Evolutionary conservation across 2,888 invertebrate species (phyloP).

Genomic region (Dryococelus australis): DNA sequence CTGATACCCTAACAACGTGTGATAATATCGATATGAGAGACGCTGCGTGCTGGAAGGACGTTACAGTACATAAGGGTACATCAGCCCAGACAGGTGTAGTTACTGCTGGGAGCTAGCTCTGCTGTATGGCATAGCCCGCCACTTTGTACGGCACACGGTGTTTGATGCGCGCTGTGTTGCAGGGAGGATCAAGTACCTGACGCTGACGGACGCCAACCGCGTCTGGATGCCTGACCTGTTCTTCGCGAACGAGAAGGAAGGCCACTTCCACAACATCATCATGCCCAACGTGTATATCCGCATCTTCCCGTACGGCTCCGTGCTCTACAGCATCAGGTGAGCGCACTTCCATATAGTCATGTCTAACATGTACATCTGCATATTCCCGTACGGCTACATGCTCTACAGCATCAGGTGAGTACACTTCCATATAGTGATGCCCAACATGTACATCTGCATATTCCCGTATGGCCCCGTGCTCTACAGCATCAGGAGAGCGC

Average conservation of each 20-base stretch:
- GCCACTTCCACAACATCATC: conserved; percentile 96
- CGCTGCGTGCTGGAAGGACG: too few relatives aligned
- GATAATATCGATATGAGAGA: too few relatives aligned
- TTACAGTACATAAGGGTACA: too few relatives aligned
- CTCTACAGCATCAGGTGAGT: too few relatives aligned
- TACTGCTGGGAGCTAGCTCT: too few relatives aligned
- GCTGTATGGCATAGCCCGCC: too few relatives aligned
- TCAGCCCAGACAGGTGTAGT: too few relatives aligned
- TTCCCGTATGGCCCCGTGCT: conserved; percentile 94
- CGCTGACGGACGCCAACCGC: conserved; percentile 91
- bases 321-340: conserved; percentile 92
- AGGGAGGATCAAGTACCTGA: conserved; percentile 90
- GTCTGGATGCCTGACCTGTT: conserved; percentile 99
- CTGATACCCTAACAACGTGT: too few relatives aligned
- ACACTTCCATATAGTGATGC: conserved; percentile 65
- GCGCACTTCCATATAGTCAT: conserved; percentile 78
- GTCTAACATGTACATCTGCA: conserved; percentile 97
- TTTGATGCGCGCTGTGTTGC: conserved; percentile 40
- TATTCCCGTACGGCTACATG: conserved; percentile 75
- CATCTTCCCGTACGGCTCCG: conserved; percentile 93
- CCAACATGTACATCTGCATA: conserved; percentile 80
- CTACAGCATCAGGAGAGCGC: conserved; percentile 85
- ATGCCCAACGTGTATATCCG: conserved; percentile 98
- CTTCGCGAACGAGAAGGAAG: conserved; percentile 97
- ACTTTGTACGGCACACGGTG: too few relatives aligned